phyloP scores from a whole-genome alignment of 2,797 vertebrate species.

The Carcharodon carcharias region DNA sequence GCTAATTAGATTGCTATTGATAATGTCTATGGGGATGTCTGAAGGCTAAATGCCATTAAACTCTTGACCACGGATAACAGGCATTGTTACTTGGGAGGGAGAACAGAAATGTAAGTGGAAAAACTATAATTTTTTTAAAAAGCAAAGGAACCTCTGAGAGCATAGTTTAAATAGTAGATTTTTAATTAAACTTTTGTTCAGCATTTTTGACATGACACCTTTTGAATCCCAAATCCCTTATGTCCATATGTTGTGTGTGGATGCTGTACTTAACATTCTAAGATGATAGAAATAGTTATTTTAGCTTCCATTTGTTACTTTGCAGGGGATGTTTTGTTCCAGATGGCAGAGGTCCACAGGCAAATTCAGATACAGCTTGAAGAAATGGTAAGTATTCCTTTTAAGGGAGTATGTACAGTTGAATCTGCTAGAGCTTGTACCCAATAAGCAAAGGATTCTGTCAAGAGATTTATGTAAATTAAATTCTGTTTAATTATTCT shows the following conservation, averaged over 20 bases:
- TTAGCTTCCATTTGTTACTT: constrained; percentile 37
- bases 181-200: neutral
- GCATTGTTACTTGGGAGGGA: neutral
- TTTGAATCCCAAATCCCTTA: neutral
- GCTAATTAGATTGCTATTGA: neutral
- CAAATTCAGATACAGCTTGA: constrained; percentile 97
- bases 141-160: neutral
- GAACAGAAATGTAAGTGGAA: neutral
- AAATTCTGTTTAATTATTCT: neutral
- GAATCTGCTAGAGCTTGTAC: neutral
- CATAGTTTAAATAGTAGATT: neutral
- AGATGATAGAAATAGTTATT: neutral
- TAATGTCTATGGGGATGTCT: neutral
- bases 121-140: neutral
- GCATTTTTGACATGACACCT: neutral
- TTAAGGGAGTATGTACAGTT: neutral
- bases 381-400: constrained; percentile 78
- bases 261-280: neutral
- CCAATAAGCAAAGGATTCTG: neutral
- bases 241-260: neutral
- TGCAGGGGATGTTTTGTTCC: constrained; percentile 92
- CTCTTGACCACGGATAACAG: neutral
- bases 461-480: neutral
- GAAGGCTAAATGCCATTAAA: neutral
- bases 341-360: constrained; percentile 97